These are phyloP conservation scores for Melangyna quadrimaculata DNA, from an alignment of 2,888 invertebrate species.

Conservation along the genomic window DNA sequence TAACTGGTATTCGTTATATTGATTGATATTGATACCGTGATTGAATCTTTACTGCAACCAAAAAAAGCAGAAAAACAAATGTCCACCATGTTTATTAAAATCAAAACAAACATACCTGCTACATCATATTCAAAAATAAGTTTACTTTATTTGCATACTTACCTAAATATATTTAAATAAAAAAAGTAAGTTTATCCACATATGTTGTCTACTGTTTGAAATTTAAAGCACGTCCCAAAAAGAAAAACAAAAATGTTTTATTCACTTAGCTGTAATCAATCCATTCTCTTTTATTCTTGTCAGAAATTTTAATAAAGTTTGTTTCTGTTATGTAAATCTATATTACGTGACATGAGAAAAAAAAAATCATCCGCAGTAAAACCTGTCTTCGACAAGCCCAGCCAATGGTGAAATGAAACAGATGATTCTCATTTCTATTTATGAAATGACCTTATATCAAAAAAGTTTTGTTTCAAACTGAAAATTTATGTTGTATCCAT, in stretches of 20 bases:
- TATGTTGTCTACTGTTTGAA: background rate
- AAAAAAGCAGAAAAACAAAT: no score
- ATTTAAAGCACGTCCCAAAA: background rate
- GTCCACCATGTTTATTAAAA: no score
- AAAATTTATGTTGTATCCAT: no score
- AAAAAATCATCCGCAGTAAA: background rate
- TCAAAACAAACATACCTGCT: no score
- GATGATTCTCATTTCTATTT: background rate
- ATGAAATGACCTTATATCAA: background rate
- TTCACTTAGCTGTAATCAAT: background rate
- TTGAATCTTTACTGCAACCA: no score
- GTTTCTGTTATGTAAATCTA: background rate
- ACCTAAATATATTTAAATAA: no score
- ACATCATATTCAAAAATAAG: no score
- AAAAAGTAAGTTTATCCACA: background rate
- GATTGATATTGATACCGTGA: no score
- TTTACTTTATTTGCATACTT: no score
- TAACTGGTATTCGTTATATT: no score
- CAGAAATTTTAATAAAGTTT: slow-evolving; percentile 9
- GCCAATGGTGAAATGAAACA: background rate
- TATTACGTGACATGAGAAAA: slow-evolving; percentile 8
- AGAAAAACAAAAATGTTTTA: background rate
- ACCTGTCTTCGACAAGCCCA: background rate
- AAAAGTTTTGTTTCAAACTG: no score
- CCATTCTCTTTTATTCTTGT: background rate